phyloP scores from a whole-genome alignment of 2,888 invertebrate species.

The Trissoscelio sp. region DNA sequence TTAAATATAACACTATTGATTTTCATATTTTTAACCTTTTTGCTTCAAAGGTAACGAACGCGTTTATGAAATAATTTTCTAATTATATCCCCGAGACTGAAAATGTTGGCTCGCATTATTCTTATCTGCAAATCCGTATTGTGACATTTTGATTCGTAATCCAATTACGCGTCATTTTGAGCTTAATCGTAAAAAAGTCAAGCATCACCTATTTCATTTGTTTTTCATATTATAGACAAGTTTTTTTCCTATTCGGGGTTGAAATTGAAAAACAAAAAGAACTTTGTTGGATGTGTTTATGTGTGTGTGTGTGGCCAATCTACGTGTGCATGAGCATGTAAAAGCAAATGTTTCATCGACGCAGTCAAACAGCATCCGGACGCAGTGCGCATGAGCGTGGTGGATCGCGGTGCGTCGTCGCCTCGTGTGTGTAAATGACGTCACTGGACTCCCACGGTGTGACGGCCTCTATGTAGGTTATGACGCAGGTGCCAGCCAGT shows the following conservation, averaged over 20 bases:
- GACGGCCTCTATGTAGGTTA: conserved; percentile 82
- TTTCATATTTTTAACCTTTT: conserved; percentile 39
- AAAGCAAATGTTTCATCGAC: conserved; percentile 63
- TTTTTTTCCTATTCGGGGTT: no score
- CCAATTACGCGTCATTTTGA: no score
- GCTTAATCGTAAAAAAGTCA: no score
- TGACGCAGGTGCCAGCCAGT: conserved; percentile 77
- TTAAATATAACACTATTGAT: conserved; percentile 49
- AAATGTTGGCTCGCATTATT: neutral
- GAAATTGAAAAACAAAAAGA: neutral
- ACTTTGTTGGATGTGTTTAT: no score
- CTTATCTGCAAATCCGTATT: neutral
- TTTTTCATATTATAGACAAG: no score
- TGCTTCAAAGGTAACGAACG: conserved; percentile 18
- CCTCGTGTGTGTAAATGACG: conserved; percentile 73
- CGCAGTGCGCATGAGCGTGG: conserved; percentile 52
- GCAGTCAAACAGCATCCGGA: conserved; percentile 60
- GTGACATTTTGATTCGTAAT: neutral
- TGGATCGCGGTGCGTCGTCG: conserved; percentile 48
- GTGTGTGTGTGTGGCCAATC: conserved; percentile 2
- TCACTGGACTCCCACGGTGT: conserved; percentile 76
- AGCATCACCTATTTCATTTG: no score
- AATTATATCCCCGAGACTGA: conserved; percentile 8
- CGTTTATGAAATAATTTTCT: conserved; percentile 30
- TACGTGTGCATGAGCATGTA: conserved; percentile 35